phyloP scores from a whole-genome alignment of 2,888 invertebrate species.

The Cheilosia scutellata region DNA sequence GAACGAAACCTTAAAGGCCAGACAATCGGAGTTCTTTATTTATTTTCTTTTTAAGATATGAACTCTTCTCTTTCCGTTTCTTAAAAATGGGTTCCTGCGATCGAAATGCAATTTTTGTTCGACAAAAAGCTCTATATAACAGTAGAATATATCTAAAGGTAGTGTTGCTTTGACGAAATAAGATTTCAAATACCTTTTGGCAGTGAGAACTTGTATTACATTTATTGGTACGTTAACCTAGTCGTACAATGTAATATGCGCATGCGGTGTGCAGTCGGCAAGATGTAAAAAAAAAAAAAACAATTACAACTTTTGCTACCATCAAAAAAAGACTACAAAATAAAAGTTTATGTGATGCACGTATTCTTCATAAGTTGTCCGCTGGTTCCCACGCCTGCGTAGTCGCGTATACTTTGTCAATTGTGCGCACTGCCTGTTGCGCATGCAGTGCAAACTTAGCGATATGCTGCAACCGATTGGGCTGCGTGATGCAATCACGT shows the following conservation, averaged over 20 bases:
- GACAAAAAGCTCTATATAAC: too few species aligned
- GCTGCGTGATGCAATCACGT: conserved; percentile 63
- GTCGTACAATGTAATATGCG: not conserved
- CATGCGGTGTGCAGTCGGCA: conserved; percentile 24
- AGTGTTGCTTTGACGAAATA: too few species aligned
- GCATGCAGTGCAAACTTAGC: conserved; percentile 26
- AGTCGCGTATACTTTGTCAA: conserved; percentile 21
- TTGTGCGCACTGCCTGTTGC: conserved; percentile 22
- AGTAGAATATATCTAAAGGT: too few species aligned
- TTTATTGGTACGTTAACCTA: too few species aligned
- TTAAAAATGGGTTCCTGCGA: too few species aligned
- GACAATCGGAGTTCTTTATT: conserved; percentile 37
- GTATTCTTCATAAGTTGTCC: conserved; percentile 34
- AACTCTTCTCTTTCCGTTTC: not conserved
- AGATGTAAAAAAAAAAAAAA: conserved; percentile 51
- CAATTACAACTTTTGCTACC: conserved; percentile 40
- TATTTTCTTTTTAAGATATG: not conserved
- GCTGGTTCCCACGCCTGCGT: conserved; percentile 64
- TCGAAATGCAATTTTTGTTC: too few species aligned
- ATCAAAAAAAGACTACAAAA: conserved; percentile 42
- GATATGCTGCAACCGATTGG: conserved; percentile 45
- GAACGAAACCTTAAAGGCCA: conserved; percentile 18
- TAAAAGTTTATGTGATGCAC: conserved; percentile 61
- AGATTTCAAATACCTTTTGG: not conserved
- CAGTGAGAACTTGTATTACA: not conserved